Evolutionary conservation across 1,140 invertebrate species (phyloP).

Genomic region (Ceratosolen solmsi): DNA sequence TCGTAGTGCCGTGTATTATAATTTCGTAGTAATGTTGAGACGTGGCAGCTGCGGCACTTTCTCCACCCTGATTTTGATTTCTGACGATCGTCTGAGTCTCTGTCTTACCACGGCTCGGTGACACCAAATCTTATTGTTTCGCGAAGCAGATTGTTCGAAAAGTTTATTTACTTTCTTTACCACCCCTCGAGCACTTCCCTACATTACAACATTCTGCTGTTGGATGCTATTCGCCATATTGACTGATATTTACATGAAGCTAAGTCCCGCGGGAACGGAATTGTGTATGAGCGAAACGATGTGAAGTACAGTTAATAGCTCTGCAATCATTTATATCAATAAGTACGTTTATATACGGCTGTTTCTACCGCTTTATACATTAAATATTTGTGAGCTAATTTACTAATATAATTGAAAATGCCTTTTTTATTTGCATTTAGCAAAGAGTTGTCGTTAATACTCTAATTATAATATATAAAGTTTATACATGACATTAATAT

Average conservation of each 20-base stretch:
- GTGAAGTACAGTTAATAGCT: not conserved
- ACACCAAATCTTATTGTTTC: slow-evolving; percentile 32
- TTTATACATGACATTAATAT: too few relatives aligned
- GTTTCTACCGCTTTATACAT: too few relatives aligned
- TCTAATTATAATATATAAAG: too few relatives aligned
- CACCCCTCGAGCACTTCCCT: not conserved
- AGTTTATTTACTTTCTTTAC: slow-evolving; percentile 36
- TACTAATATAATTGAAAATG: too few relatives aligned
- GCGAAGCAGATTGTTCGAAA: slow-evolving; percentile 7
- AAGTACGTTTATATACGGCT: not conserved
- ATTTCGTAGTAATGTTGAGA: slow-evolving; percentile 53
- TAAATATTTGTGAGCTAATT: too few relatives aligned
- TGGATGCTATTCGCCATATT: not conserved
- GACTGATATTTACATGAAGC: slow-evolving; percentile 11
- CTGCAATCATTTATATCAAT: not conserved
- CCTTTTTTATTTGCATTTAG: too few relatives aligned
- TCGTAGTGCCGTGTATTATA: slow-evolving; percentile 53
- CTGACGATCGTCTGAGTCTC: slow-evolving; percentile 29
- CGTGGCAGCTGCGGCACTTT: slow-evolving; percentile 35
- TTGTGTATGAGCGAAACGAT: not conserved
- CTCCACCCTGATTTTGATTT: slow-evolving; percentile 24
- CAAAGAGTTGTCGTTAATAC: too few relatives aligned
- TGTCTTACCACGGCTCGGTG: not conserved
- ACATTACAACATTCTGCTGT: not conserved
- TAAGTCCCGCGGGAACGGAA: not conserved